Conservation (phyloP, 2,888 invertebrate species). For the Oscheius sp. region DNA sequence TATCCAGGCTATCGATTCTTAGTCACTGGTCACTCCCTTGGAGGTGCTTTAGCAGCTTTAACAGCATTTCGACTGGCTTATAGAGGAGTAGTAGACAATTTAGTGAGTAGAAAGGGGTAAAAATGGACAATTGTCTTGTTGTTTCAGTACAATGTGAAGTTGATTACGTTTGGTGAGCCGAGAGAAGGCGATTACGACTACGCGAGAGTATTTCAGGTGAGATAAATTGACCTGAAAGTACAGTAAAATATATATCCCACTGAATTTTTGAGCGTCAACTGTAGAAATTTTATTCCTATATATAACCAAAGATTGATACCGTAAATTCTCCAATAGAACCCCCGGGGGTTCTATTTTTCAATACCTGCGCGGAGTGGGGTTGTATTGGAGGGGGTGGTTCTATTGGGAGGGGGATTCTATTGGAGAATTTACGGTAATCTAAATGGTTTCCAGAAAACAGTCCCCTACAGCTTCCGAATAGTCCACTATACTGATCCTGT, state of each 20-base stretch:
- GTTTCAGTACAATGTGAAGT: conserved; percentile 35
- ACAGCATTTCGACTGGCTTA: conserved; percentile 44
- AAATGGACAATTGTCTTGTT: background rate
- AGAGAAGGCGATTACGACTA: conserved; percentile 45
- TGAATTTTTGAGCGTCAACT: no score
- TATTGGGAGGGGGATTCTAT: no score
- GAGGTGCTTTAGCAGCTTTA: conserved; percentile 50
- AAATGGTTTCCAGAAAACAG: conserved; percentile 32
- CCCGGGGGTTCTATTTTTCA: no score
- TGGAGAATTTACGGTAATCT: no score
- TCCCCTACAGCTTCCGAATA: conserved; percentile 46
- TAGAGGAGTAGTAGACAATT: conserved; percentile 14
- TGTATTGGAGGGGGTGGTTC: no score
- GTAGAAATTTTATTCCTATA: background rate
- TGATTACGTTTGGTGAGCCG: conserved; percentile 52
- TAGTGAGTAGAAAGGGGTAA: background rate
- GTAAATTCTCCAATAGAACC: no score
- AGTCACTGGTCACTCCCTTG: conserved; percentile 50
- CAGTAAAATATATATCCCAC: background rate
- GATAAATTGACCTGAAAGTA: background rate
- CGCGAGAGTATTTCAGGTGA: conserved; percentile 39
- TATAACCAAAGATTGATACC: no score
- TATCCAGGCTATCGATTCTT: conserved; percentile 38
- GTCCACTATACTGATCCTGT: conserved; percentile 50
- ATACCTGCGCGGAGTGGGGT: no score